phyloP scores from a whole-genome alignment of 2,797 vertebrate species.

The Anisognathus igniventris region DNA sequence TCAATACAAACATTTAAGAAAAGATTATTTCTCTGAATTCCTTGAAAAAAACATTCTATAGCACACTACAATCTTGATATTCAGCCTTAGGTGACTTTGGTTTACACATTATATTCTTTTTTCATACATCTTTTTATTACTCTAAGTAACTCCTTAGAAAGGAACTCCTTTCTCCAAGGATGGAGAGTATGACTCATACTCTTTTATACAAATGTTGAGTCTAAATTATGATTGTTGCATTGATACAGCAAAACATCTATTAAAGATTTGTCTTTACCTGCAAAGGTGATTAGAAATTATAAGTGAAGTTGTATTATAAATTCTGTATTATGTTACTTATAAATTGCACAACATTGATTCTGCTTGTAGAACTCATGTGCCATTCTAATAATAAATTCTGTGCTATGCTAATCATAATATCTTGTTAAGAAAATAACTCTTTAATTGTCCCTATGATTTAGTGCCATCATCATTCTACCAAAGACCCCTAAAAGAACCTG shows the following conservation, averaged over 20 bases:
- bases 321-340: not conserved
- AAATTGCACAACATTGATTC: not conserved
- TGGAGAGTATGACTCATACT: accelerated
- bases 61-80: not conserved
- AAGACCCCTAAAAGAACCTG: not conserved
- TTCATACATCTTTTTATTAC: not conserved
- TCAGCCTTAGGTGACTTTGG: not conserved
- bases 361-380: not conserved
- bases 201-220: not conserved
- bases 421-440: not conserved
- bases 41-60: not conserved
- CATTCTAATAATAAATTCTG: not conserved
- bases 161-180: not conserved
- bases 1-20: not conserved
- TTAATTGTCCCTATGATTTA: not conserved
- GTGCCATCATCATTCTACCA: not conserved
- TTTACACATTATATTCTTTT: not conserved
- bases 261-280: not conserved
- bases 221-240: not conserved
- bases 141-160: not conserved
- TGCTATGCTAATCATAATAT: not conserved
- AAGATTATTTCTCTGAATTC: not conserved
- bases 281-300: not conserved
- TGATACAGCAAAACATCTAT: not conserved
- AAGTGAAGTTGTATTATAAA: not conserved